Evolutionary conservation across 2,113 vertebrate species (phyloP), one percentile per base, ranked within the genome.

Genomic region (Crotalus helleri): DNA sequence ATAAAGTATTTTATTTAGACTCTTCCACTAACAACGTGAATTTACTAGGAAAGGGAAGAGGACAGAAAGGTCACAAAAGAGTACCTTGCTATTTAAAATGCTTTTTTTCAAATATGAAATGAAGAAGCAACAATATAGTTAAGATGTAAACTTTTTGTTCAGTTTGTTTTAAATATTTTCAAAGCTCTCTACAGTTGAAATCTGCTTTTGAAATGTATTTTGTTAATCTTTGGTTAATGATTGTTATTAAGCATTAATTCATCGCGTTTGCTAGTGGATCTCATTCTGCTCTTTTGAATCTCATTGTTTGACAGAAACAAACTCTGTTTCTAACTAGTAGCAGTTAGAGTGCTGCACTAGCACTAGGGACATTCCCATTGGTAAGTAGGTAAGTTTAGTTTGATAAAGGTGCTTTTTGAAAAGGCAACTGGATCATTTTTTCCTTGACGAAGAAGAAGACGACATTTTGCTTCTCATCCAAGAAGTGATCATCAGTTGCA

Each of bases 91-190:
- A 55, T 49, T 9, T 61, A 44, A 12, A 33, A 44, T 44, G 29
- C 64, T 89, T 21, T 23, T 81, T 81, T 23, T 46, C 61, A 69
- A 23, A 85, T 23, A 57, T 91, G 21, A 69, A 74, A 85, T 81
- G 92, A 90, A n/a, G 4, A 23, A 85, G 74, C 53, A 95, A 64
- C 24, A 92, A 89, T 91, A 93, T 19, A 92, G 4, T 33, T 12
- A 44, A 39, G 85, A 29, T 88, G 49, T 88, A 69, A 33, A 69
- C 64, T 33, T 69, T n/a, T 69, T 69, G 29, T 69, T 69, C 1
- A 33, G 0, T 39, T 5, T 64, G 81, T 93, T 94, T 85, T 93
- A 61, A 54, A 54, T 26, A 91, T 94, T 96, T 94, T 88, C 2
- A 91, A 6, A 94, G 23, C 0, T 0, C 0, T 0, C 81, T 88